Conservation (phyloP, 2,797 vertebrate genomes). For the Sphaeramia orbicularis region DNA sequence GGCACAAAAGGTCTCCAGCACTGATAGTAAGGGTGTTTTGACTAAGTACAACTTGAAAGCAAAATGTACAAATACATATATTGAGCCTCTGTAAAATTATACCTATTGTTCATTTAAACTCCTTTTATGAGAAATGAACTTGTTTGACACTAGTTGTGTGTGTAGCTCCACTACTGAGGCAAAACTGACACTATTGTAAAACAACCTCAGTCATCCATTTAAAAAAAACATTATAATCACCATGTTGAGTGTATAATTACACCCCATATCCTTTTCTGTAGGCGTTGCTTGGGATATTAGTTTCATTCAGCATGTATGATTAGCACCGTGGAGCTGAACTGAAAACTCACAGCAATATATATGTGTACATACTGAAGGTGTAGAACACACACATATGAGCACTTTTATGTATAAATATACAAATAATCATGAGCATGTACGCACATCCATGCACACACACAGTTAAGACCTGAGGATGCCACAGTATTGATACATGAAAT, state of each 20-base stretch:
- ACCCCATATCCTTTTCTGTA: background rate
- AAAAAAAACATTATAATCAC: constrained; percentile 4
- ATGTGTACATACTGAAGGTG: background rate
- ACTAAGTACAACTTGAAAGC: constrained; percentile 37
- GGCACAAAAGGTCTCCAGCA: constrained; percentile 26
- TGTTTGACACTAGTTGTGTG: background rate
- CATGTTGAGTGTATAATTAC: background rate
- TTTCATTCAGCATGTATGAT: constrained; percentile 11
- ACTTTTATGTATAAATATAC: constrained; percentile 14
- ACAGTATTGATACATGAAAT: constrained; percentile 22
- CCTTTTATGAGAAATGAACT: background rate
- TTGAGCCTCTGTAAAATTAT: constrained; percentile 14
- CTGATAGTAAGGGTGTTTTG: constrained; percentile 19
- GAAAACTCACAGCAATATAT: constrained; percentile 15
- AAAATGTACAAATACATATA: constrained; percentile 52
- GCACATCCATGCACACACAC: constrained; percentile 4
- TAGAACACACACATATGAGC: constrained; percentile 36
- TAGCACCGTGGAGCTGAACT: constrained; percentile 56
- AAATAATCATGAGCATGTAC: constrained; percentile 15
- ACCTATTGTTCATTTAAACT: background rate
- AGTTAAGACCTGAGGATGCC: constrained; percentile 62
- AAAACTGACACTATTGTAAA: constrained; percentile 30
- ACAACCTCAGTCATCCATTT: background rate
- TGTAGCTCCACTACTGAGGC: constrained; percentile 20
- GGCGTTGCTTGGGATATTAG: constrained; percentile 15